Conservation (phyloP, 2,113 vertebrate genomes). For the Sclerurus mexicanus region DNA sequence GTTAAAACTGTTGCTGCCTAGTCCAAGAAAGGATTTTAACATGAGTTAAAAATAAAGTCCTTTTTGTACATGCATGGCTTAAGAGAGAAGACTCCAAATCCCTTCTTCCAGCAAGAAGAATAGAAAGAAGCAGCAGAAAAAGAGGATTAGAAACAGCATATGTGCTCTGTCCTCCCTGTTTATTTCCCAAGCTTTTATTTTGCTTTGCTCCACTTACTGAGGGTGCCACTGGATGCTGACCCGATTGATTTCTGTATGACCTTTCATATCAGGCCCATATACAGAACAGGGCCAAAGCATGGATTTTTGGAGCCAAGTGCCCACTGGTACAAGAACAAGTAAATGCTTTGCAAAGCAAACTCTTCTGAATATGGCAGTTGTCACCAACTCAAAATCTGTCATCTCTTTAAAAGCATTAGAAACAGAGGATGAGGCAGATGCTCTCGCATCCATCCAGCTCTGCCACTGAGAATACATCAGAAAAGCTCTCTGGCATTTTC, state of each 20-base stretch:
- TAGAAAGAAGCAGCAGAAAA: constrained; percentile 36
- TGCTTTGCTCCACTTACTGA: not conserved
- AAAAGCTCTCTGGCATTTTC: not conserved
- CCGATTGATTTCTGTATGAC: not conserved
- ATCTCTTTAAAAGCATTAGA: constrained; percentile 52
- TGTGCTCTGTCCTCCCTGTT: not conserved
- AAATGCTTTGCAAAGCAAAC: not conserved
- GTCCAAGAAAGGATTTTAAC: constrained; percentile 42
- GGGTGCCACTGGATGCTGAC: not conserved
- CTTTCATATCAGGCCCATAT: not conserved
- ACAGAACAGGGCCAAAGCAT: not conserved
- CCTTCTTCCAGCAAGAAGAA: constrained; percentile 32
- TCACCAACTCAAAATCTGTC: not conserved
- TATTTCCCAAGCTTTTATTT: not conserved
- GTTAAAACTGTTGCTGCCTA: constrained; percentile 19
- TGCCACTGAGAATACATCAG: not conserved
- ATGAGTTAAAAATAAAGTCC: constrained; percentile 53
- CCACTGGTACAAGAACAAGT: not conserved
- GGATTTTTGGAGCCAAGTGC: not conserved
- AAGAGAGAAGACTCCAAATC: constrained; percentile 47
- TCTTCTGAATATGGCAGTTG: fast-evolving
- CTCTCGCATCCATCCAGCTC: not conserved
- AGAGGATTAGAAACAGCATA: constrained; percentile 42
- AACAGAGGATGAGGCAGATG: constrained; percentile 14
- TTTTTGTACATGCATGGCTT: constrained; percentile 42